phyloP scores from a whole-genome alignment of 2,113 vertebrate genomes.

The Pteronura brasiliensis region DNA sequence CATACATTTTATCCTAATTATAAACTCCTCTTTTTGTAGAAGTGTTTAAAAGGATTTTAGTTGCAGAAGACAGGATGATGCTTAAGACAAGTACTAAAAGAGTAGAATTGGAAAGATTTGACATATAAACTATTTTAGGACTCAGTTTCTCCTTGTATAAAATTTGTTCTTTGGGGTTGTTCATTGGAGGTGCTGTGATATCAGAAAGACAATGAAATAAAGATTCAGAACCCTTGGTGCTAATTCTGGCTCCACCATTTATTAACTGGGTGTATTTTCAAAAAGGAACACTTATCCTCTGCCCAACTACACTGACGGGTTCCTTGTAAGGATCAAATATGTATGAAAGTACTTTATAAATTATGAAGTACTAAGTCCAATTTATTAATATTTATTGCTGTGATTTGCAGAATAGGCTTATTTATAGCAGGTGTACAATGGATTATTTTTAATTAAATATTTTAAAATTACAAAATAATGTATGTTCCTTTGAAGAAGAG shows the following conservation, averaged over 20 bases:
- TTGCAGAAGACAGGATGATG: background rate
- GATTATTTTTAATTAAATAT: conserved; percentile 6
- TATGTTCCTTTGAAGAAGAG: background rate
- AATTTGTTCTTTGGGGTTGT: background rate
- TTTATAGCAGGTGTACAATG: background rate
- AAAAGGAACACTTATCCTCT: background rate
- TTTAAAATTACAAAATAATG: background rate
- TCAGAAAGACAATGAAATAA: background rate
- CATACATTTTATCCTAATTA: background rate
- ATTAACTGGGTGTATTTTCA: background rate
- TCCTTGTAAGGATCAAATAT: background rate
- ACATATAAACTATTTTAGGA: background rate
- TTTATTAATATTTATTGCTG: conserved; percentile 36
- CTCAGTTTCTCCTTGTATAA: background rate
- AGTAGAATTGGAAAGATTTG: background rate
- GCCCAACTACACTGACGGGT: background rate
- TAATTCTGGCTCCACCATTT: background rate
- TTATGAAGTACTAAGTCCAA: background rate
- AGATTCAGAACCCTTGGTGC: background rate
- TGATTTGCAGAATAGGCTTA: background rate
- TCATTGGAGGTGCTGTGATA: background rate
- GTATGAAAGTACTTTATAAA: conserved; percentile 42
- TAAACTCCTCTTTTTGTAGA: background rate
- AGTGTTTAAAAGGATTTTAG: background rate
- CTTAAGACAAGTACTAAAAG: background rate